A percentile compares a stretch with the other conserved stretches of the same genome.
Conservation (phyloP, 2,888 invertebrate species). For the Drosophila suboccidentalis region DNA sequence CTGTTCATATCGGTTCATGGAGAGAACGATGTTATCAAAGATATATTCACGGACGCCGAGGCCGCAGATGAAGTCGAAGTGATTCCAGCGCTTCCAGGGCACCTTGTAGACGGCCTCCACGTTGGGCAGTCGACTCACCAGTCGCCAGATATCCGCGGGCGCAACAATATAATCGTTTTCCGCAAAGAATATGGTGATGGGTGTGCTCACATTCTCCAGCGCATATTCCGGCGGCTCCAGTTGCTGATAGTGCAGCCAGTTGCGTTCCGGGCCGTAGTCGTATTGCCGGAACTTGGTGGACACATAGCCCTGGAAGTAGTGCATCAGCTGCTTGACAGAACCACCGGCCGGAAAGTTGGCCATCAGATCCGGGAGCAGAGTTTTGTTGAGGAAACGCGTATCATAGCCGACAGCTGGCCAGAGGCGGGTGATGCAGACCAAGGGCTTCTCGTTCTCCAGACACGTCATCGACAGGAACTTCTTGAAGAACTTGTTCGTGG, state of each 20-base stretch:
- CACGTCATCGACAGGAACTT: slow-evolving; percentile 83
- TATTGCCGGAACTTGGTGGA: slow-evolving; percentile 84
- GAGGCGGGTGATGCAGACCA: slow-evolving; percentile 82
- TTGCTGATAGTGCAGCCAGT: slow-evolving; percentile 79
- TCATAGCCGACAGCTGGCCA: slow-evolving; percentile 85
- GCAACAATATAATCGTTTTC: slow-evolving; percentile 84
- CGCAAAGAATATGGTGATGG: slow-evolving; percentile 83
- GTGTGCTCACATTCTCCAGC: slow-evolving; percentile 79
- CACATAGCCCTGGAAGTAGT: slow-evolving; percentile 84
- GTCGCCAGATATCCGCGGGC: slow-evolving; percentile 81
- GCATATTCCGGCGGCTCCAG: slow-evolving; percentile 83
- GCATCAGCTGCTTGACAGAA: slow-evolving; percentile 84
- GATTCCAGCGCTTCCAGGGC: slow-evolving; percentile 84
- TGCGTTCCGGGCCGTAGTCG: slow-evolving; percentile 82
- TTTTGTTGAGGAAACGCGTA: slow-evolving; percentile 82
- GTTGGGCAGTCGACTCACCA: slow-evolving; percentile 77
- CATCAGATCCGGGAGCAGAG: slow-evolving; percentile 82
- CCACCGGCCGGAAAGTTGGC: slow-evolving; percentile 84
- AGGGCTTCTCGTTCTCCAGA: slow-evolving; percentile 79
- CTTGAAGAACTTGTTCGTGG: slow-evolving; percentile 84
- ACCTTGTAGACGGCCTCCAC: slow-evolving; percentile 81
- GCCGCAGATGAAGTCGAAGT: slow-evolving; percentile 84
- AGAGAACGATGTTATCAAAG: slow-evolving; percentile 82
- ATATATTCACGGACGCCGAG: slow-evolving; percentile 83
- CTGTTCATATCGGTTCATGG: slow-evolving; percentile 80